Conservation (phyloP, 2,888 invertebrate genomes). For the Balanococcus diminutus region DNA sequence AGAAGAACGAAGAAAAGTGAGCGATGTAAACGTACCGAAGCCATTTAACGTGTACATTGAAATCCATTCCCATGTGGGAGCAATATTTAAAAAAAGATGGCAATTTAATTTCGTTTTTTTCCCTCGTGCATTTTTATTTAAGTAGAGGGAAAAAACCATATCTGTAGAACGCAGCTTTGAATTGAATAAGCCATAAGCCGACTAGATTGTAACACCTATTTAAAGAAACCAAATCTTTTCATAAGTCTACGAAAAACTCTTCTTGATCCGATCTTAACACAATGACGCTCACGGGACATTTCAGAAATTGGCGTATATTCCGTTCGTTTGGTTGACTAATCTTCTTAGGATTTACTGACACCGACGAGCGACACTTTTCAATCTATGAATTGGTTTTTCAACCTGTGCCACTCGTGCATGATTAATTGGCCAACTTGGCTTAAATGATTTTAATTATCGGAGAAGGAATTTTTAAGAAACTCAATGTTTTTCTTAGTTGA, state of each 20-base stretch:
- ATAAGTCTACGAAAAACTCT: conserved; percentile 42
- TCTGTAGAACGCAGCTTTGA: conserved; percentile 41
- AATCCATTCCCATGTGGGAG: conserved; percentile 13
- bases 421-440: neutral
- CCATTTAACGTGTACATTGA: conserved; percentile 15
- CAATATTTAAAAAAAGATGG: conserved; percentile 23
- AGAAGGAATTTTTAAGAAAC: no score
- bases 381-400: conserved; percentile 11
- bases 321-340: conserved; percentile 6
- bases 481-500: no score
- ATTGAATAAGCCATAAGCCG: conserved; percentile 46
- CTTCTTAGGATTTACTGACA: conserved; percentile 25
- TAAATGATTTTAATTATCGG: neutral
- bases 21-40: neutral
- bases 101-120: conserved; percentile 45
- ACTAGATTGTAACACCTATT: conserved; percentile 51
- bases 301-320: conserved; percentile 36
- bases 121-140: conserved; percentile 32
- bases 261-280: conserved; percentile 42
- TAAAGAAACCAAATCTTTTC: conserved; percentile 48
- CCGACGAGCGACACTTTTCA: neutral
- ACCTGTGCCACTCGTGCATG: neutral
- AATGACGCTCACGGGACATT: conserved; percentile 47
- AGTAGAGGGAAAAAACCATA: neutral
- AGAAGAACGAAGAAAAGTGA: neutral